Evolutionary conservation across 1,140 invertebrate genomes (phyloP).

Genomic region (Drosophila trapezifrons): DNA sequence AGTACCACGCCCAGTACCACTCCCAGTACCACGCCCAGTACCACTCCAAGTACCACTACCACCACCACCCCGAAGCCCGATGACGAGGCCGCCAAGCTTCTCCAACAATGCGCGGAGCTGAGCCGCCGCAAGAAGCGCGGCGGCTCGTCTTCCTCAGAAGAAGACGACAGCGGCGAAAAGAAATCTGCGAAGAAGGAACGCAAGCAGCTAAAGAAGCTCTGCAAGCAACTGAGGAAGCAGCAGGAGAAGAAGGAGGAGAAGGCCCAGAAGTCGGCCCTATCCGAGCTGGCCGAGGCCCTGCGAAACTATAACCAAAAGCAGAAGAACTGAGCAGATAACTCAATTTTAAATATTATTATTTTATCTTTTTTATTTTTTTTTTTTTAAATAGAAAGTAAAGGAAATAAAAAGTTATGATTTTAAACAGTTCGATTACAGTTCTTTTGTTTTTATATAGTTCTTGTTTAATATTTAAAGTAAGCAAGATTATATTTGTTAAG

Average conservation of each 20-base stretch:
- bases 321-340: slow-evolving; percentile 14
- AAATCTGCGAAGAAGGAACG: slow-evolving; percentile 61
- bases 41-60: slow-evolving; percentile 1
- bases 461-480: not conserved
- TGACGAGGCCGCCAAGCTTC: slow-evolving; percentile 35
- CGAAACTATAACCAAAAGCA: slow-evolving; percentile 43
- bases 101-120: slow-evolving; percentile 60
- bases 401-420: not conserved
- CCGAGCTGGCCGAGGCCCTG: slow-evolving; percentile 54
- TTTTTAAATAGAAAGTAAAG: not conserved
- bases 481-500: no score
- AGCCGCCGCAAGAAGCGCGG: slow-evolving; percentile 56
- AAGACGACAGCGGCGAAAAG: slow-evolving; percentile 61
- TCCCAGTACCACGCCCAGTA: slow-evolving; percentile 8
- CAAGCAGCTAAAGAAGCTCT: slow-evolving; percentile 75
- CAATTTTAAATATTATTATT: not conserved
- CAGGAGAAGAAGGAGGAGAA: slow-evolving; percentile 54
- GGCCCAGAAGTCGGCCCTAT: slow-evolving; percentile 19
- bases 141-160: slow-evolving; percentile 59
- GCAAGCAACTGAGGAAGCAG: slow-evolving; percentile 60
- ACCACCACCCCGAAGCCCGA: slow-evolving; percentile 53
- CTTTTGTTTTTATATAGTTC: no score
- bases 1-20: slow-evolving; percentile 7
- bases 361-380: slow-evolving; percentile 23
- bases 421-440: not conserved